A percentile compares a stretch with the other conserved stretches of the same genome.
Evolutionary conservation across 2,888 invertebrate genomes (phyloP).

Genomic region (Heteromyza rotundicornis): DNA sequence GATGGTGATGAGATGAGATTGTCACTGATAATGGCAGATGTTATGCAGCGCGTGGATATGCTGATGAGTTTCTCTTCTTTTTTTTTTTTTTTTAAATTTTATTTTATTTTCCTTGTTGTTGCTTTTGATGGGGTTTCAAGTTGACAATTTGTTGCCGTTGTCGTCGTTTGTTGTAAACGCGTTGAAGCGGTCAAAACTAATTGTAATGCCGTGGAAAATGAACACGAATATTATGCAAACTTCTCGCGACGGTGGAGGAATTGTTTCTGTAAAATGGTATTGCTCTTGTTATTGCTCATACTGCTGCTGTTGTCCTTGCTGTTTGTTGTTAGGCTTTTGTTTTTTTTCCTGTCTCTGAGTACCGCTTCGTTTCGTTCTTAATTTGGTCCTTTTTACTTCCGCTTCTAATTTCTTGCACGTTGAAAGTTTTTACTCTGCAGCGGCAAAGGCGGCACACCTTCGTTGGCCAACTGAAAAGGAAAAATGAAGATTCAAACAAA

Average conservation of each 20-base stretch:
- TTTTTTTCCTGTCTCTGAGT: conserved; percentile 2
- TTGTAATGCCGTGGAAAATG: conserved; percentile 20
- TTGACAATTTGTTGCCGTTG: conserved; percentile 9
- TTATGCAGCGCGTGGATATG: conserved; percentile 13
- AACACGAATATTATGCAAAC: conserved; percentile 33
- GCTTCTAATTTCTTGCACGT: conserved; percentile 48
- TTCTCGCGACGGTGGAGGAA: background rate
- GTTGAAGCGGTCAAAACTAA: conserved; percentile 35
- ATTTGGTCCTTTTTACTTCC: conserved; percentile 3
- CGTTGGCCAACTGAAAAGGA: conserved; percentile 44
- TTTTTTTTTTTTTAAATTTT: background rate
- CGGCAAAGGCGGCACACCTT: conserved; percentile 49
- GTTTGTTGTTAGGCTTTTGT: too few relatives aligned
- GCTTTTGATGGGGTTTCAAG: background rate
- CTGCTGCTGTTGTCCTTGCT: conserved; percentile 15
- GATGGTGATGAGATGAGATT: conserved; percentile 18
- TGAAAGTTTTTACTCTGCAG: conserved; percentile 52
- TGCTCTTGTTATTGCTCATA: conserved; percentile 30
- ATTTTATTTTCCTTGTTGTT: background rate
- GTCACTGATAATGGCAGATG: conserved; percentile 1
- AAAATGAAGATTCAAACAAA: conserved; percentile 25
- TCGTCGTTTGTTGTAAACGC: background rate
- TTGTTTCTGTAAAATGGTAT: conserved; percentile 17
- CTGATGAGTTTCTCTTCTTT: background rate
- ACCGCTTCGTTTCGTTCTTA: background rate